Evolutionary conservation across 2,888 invertebrate species (phyloP), one percentile per base, ranked within the genome.

Genomic region (Deilephila elpenor): DNA sequence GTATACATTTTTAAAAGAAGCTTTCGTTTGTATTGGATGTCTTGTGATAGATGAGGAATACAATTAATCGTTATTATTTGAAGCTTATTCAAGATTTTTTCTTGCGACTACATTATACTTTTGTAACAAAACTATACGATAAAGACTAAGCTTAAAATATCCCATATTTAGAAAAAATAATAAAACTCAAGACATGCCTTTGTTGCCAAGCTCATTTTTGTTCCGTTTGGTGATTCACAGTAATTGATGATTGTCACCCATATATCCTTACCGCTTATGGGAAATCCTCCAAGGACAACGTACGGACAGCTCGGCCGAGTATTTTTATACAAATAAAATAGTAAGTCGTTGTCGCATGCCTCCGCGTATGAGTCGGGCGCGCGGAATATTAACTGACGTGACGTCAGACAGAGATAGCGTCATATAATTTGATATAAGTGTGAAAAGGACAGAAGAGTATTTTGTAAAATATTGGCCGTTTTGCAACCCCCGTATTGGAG

Each of bases 261-360:
- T 56, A 56, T 56, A n/a, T 3, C 7, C 56, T n/a, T 5, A n/a
- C 44, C 14, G 44, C 44, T 44, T 44, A 44, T 44, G 44, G 44
- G 44, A 44, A 19, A 19, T 34, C 19, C 29, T 17, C 17, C 60
- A 60, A 60, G 60, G 60, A 20, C 44, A 56, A 56, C 56, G n/a
- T 25, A 51, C 67, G 51, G 67, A 67, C 67, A 67, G 25, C 5
- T 25, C 67, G 7, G 14, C 51, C 25, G 25, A 67, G 51, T 25
- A 67, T 17, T 25, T 51, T 51, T 51, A 67, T 67, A 51, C 44
- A 67, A 44, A 67, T 17, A 51, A 67, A 51, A 51, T 62, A 61
- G 61, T 62, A 62, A 62, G 62, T 3, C 62, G 51, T 67, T 20
- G 44, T 67, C 67, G 67, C 67, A 67, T 67, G 67, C 67, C 67